Evolutionary conservation across 2,888 invertebrate genomes (phyloP).

Genomic region (Helobdella robusta): DNA sequence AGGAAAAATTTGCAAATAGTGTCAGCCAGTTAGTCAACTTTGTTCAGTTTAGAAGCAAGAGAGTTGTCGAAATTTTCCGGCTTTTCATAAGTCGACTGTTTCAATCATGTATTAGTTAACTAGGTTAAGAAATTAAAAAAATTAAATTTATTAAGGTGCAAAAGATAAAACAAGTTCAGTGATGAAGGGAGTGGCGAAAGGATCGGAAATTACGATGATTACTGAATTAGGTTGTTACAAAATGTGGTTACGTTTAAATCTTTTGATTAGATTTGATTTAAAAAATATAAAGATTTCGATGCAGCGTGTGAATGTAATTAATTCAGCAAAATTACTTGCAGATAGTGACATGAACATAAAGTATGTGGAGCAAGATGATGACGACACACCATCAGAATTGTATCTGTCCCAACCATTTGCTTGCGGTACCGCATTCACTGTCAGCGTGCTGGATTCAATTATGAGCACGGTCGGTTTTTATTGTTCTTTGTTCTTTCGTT

Average conservation of each 20-base stretch:
- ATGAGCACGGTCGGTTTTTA: slow-evolving; percentile 85
- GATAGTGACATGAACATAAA: slow-evolving; percentile 98
- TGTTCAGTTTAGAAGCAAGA: too few relatives aligned
- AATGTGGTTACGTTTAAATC: background rate
- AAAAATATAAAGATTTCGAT: background rate
- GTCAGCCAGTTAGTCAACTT: background rate
- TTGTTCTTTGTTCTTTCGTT: background rate
- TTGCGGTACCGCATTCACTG: slow-evolving; percentile 99
- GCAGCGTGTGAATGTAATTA: background rate
- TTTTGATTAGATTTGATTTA: background rate
- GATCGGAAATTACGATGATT: slow-evolving; percentile 16
- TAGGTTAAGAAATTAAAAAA: too few relatives aligned
- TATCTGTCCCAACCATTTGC: slow-evolving; percentile 99
- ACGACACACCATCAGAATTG: slow-evolving; percentile 98
- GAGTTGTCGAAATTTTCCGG: too few relatives aligned
- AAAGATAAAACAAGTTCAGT: background rate
- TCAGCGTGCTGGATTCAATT: slow-evolving; percentile 96
- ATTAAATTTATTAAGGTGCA: too few relatives aligned
- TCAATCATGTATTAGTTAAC: too few relatives aligned
- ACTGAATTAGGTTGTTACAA: slow-evolving; percentile 17
- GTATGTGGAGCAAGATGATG: slow-evolving; percentile 60
- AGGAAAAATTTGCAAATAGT: slow-evolving; percentile 5
- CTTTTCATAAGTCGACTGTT: too few relatives aligned
- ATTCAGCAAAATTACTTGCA: slow-evolving; percentile 33
- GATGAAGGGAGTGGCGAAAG: slow-evolving; percentile 1